Evolutionary conservation across 2,888 invertebrate genomes (phyloP).

Genomic region (Ligdia adustata): DNA sequence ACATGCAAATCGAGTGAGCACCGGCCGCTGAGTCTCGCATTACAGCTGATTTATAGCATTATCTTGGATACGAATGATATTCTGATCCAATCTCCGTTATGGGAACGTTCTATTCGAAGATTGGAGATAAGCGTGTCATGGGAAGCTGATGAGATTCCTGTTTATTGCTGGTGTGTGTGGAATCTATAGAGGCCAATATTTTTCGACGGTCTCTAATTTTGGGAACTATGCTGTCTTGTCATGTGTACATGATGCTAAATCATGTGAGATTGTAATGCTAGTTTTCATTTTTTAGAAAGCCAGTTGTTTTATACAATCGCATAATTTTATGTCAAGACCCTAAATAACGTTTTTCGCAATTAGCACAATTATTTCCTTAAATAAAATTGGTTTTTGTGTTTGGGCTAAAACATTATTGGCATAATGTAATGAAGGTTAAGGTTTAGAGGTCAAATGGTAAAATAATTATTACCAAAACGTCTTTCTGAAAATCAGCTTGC

Average conservation of each 20-base stretch:
- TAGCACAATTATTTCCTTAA: no score
- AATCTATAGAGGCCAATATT: conserved; percentile 8
- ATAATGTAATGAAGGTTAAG: no score
- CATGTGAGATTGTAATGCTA: neutral
- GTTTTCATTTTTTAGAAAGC: neutral
- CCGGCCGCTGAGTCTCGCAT: conserved; percentile 18
- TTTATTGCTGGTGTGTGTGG: conserved; percentile 4
- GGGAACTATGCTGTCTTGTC: no score
- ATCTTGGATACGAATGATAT: conserved; percentile 22
- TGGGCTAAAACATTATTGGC: no score
- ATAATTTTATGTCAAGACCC: no score
- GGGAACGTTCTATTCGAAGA: conserved; percentile 19
- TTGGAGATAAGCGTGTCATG: conserved; percentile 10
- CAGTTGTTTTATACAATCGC: no score
- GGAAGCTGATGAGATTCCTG: conserved; percentile 14
- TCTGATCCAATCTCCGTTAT: conserved; percentile 23
- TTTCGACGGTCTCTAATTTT: neutral
- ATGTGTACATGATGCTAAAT: no score
- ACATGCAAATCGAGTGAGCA: conserved; percentile 36
- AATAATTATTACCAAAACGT: no score
- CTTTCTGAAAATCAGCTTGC: no score
- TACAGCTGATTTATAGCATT: conserved; percentile 28
- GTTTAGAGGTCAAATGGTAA: no score
- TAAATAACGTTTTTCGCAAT: no score
- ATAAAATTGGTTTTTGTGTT: no score